These are phyloP conservation scores for Oncorhynchus nerka DNA, from an alignment of 2,113 vertebrate species.

Conservation along the genomic window DNA sequence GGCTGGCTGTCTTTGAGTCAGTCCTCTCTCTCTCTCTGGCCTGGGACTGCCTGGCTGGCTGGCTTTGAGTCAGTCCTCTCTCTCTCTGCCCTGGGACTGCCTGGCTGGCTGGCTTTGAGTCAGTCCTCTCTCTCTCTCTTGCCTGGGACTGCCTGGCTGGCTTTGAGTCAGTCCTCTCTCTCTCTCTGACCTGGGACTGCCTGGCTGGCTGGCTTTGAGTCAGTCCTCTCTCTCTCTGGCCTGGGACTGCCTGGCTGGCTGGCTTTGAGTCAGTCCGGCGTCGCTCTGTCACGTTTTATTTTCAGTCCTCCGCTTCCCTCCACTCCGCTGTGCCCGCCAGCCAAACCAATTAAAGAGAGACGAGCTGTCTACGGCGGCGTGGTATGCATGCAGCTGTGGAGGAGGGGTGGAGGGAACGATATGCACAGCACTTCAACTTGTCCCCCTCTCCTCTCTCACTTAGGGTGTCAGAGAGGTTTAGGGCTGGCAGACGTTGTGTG, in stretches of 20 bases:
- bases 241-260: slow-evolving; percentile 2
- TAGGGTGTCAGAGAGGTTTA: slow-evolving; percentile 39
- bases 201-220: too few relatives aligned
- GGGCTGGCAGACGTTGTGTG: slow-evolving; percentile 37
- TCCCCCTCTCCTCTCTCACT: slow-evolving; percentile 17
- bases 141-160: too few relatives aligned
- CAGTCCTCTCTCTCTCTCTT: too few relatives aligned
- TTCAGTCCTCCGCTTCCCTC: slow-evolving; percentile 1
- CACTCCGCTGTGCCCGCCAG: slow-evolving; percentile 37
- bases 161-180: too few relatives aligned
- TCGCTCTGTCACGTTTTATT: too few relatives aligned
- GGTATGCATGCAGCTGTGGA: slow-evolving; percentile 54
- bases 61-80: too few relatives aligned
- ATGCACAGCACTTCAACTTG: slow-evolving; percentile 51
- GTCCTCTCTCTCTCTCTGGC: too few relatives aligned
- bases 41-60: too few relatives aligned
- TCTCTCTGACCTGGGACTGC: too few relatives aligned
- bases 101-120: too few relatives aligned
- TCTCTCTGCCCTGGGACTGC: too few relatives aligned
- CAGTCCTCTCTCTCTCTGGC: slow-evolving; percentile 28
- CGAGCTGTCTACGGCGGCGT: slow-evolving; percentile 58
- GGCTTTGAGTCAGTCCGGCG: slow-evolving; percentile 37
- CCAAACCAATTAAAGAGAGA: slow-evolving; percentile 67
- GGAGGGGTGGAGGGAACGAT: slow-evolving; percentile 36
- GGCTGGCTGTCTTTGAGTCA: too few relatives aligned